Evolutionary conservation across 2,888 invertebrate species (phyloP), one percentile per base, ranked within the genome.

Genomic region (Listrodromus nycthemerus): DNA sequence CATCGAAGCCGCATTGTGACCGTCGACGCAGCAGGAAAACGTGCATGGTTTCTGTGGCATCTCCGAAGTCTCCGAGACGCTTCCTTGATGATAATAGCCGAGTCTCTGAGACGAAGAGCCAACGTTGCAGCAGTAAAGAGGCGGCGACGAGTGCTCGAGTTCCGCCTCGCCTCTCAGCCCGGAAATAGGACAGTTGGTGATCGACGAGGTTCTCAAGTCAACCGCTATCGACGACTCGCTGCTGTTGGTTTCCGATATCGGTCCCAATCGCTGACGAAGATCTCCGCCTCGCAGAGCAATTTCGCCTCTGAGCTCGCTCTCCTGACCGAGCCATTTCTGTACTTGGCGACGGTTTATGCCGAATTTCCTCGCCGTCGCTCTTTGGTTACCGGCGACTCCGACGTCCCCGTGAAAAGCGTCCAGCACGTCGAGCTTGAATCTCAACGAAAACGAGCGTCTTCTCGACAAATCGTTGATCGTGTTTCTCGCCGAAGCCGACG

Each of bases 341-440:
- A 94, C 94, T 89, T 94, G 94, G 16, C 94, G 92, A 7, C 94
- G 92, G 87, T 94, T 94, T 75, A 94, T 94, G 77, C 93, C 93
- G 85, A 94, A 94, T 87, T 94, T 94, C 66, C 94, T 92, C 4
- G 94, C 94, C 1, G 94, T 94, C 48, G 94, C 94, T 63, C 94
- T 90, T 82, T 94, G 94, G 86, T 94, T 94, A 0, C 94, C 94
- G 16, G 92, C 92, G 21, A 94, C 94, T 1, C 89, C 91, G 13
- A 89, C 88, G 84, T 94, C 94, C 4, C 91, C 87, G 80, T 94
- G 93, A 86, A 94, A 94, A 4, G 94, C 94, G 87, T 94, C 93
- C 19, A 94, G 89, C 0, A 94, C 94, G 80, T 93, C 92, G 65
- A 94, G 89, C 86, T 94, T 94, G 89, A 94, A 94, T 71, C 93